Evolutionary conservation across 2,888 invertebrate species (phyloP).

Genomic region (Autographa pulchrina): DNA sequence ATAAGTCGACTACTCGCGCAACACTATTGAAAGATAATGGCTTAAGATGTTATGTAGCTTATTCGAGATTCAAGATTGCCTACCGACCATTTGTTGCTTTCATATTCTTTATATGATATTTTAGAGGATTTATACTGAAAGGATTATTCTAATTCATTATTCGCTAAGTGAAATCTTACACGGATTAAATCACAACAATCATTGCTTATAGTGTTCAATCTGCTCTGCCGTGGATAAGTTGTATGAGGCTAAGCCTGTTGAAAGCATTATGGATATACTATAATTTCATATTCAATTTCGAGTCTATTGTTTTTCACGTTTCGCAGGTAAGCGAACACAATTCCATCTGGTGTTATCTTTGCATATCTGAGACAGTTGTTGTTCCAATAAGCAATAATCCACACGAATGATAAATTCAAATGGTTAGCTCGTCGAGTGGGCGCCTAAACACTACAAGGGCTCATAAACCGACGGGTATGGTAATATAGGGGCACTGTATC

Average conservation of each 20-base stretch:
- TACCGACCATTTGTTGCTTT: constrained; percentile 60
- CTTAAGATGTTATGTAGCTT: constrained; percentile 84
- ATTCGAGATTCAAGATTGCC: constrained; percentile 76
- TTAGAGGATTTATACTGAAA: constrained; percentile 30
- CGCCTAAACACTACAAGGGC: constrained; percentile 86
- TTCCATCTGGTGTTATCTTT: constrained; percentile 70
- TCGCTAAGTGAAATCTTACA: constrained; percentile 10
- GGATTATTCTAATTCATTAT: constrained; percentile 25
- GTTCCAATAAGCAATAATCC: constrained; percentile 85
- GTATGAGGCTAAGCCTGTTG: constrained; percentile 25
- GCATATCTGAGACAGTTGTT: constrained; percentile 79
- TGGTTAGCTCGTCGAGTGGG: constrained; percentile 83
- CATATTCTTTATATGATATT: constrained; percentile 56
- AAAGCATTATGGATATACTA: constrained; percentile 37
- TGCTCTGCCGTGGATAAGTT: constrained; percentile 12
- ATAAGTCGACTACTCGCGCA: constrained; percentile 84
- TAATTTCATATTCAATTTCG: constrained; percentile 33
- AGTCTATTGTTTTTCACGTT: constrained; percentile 46
- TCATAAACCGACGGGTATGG: constrained; percentile 87
- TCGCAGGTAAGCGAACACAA: constrained; percentile 46
- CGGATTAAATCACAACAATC: not conserved
- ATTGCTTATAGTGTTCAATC: constrained; percentile 29
- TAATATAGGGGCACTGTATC: constrained; percentile 79
- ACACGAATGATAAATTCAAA: constrained; percentile 85
- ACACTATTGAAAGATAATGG: constrained; percentile 86